Evolutionary conservation across 1,140 invertebrate genomes (phyloP), one percentile per base, ranked within the genome.

Genomic region (Atta colombica): DNA sequence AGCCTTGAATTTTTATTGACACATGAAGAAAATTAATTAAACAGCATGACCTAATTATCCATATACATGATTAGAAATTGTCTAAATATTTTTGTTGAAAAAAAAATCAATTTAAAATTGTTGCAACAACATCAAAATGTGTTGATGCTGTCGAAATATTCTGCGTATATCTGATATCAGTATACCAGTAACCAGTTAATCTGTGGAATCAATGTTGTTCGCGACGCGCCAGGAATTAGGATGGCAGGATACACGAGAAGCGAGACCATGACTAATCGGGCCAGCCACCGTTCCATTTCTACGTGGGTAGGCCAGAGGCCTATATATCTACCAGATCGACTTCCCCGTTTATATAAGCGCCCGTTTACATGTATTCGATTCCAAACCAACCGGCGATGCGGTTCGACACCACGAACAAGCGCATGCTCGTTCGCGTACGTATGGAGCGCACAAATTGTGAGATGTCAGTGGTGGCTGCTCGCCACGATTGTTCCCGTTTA

Each of bases 271-370:
- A 86, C 90, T 90, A 90, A 91, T 91, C 89, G 85, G 89, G 68
- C 72, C 89, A 75, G 45, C 90, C 55, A 82, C 88, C 84, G 88
- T 90, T 87, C 89, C 84, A 90, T 87, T 90, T 90, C 85, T 84
- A 78, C 35, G 74, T 39, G 63, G 60, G 45, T 51, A 51, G 21
- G 25, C 25, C 25, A 25, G 25, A 25, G 25, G 74, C 74, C 25
- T 78, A 85, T 78, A 61, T 85, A 61, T 75, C 77, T 31, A 58
- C 25, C 69, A 61, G 68, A 35, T 51, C 39, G 53, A 84, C 39
- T 84, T 55, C 25, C 45, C 28, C 69, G 80, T 84, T 84, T 84
- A 84, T 55, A 51, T 84, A 84, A 84, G 55, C 80, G 25, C 8
- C 63, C 65, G 65, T 81, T 81, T 81, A 69, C 65, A 69, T 69